A percentile compares a stretch with the other conserved stretches of the same genome.
Conservation (phyloP, 37 sponge, comb jelly and placozoan genomes). For the Amphimedon queenslandica region DNA sequence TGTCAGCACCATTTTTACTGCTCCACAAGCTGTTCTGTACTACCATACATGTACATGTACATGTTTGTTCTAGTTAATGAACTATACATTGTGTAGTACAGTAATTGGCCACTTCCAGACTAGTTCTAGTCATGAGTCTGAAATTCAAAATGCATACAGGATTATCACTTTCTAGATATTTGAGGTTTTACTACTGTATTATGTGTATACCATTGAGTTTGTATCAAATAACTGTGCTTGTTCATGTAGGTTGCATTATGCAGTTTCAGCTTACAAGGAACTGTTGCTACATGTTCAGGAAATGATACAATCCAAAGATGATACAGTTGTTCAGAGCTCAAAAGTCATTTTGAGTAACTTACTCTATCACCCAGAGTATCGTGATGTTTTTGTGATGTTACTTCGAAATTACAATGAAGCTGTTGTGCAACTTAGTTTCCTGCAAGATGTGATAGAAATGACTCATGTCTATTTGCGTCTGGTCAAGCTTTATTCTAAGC, state of each 20-base stretch:
- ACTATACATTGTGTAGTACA: no score
- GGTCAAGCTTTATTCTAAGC: slow-evolving; percentile 61
- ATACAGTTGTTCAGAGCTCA: slow-evolving; percentile 55
- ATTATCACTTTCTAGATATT: no score
- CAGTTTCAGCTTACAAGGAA: slow-evolving; percentile 77
- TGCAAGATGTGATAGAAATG: slow-evolving; percentile 65
- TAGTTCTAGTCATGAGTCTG: no score
- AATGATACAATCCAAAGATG: slow-evolving; percentile 59
- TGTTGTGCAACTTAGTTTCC: slow-evolving; percentile 41
- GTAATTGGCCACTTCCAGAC: no score
- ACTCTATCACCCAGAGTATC: slow-evolving; percentile 89
- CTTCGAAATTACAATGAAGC: slow-evolving; percentile 63
- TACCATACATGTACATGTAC: no score
- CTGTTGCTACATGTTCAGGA: slow-evolving; percentile 69
- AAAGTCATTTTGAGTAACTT: slow-evolving; percentile 85
- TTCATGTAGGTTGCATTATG: slow-evolving; percentile 75
- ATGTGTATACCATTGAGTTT: no score
- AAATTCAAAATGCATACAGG: not conserved
- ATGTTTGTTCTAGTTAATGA: no score
- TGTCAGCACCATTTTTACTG: no score
- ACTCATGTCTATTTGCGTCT: slow-evolving; percentile 71
- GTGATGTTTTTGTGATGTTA: slow-evolving; percentile 82
- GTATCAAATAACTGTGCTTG: no score
- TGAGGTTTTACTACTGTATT: no score
- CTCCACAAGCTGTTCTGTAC: no score